These are phyloP conservation scores for Cartodere bifasciata DNA, from an alignment of 2,888 invertebrate species.

Conservation along the genomic window DNA sequence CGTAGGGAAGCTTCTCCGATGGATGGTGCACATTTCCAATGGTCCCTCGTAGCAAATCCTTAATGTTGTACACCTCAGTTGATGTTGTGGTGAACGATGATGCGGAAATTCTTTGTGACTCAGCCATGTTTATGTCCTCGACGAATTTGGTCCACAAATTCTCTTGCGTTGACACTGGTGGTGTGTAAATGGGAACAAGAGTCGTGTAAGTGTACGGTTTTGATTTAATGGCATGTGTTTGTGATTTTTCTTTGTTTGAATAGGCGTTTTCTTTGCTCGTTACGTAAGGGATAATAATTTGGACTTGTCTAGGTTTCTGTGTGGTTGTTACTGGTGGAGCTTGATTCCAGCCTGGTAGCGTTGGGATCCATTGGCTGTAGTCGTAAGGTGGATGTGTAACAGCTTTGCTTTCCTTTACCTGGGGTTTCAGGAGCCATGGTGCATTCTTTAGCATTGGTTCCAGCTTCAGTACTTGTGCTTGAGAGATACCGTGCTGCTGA, in stretches of 20 bases:
- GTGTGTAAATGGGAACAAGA: constrained; percentile 27
- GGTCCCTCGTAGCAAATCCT: constrained; percentile 35
- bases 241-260: constrained; percentile 4
- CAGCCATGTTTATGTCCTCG: constrained; percentile 41
- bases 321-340: constrained; percentile 19
- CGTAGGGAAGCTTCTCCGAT: constrained; percentile 45
- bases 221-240: constrained; percentile 1
- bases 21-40: constrained; percentile 18
- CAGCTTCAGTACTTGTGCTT: constrained; percentile 8
- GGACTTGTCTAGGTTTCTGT: constrained; percentile 51
- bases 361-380: constrained; percentile 23
- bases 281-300: constrained; percentile 73
- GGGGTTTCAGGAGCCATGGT: too few relatives aligned
- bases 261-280: constrained; percentile 35
- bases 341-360: too few relatives aligned
- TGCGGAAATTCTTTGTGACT: constrained; percentile 36
- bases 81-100: constrained; percentile 26
- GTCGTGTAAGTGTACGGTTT: constrained; percentile 21
- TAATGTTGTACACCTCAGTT: constrained; percentile 35
- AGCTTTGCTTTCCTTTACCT: constrained; percentile 8
- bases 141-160: constrained; percentile 30
- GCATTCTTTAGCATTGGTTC: too few relatives aligned
- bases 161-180: constrained; percentile 24
- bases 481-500: constrained; percentile 4
- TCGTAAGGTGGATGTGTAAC: constrained; percentile 16